These are phyloP conservation scores for Haliclystus octoradiatus DNA, from an alignment of 30 jellyfish, hydroid and myxozoan genomes.

Conservation along the genomic window DNA sequence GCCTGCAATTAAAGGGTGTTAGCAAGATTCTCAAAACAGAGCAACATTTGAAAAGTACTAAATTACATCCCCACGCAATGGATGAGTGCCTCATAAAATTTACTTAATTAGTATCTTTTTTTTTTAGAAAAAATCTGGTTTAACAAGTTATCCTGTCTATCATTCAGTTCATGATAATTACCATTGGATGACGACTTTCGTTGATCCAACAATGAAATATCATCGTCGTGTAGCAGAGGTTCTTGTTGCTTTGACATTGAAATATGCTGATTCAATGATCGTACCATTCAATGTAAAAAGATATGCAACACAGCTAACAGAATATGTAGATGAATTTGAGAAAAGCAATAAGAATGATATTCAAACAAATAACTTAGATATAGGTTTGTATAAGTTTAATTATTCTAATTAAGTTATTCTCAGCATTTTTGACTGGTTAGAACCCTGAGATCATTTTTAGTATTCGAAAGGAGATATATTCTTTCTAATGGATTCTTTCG, in stretches of 20 bases:
- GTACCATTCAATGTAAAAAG: constrained; percentile 68
- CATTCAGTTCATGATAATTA: constrained; percentile 90
- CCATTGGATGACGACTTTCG: constrained; percentile 68
- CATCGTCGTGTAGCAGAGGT: constrained; percentile 57
- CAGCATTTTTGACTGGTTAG: too few species aligned
- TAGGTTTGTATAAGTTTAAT: constrained; percentile 29
- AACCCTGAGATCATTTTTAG: too few species aligned
- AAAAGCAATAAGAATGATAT: constrained; percentile 28
- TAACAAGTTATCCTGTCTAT: constrained; percentile 57
- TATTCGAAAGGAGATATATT: too few species aligned
- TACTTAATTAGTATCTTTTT: background rate
- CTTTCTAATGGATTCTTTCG: too few species aligned
- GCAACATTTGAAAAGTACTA: too few species aligned
- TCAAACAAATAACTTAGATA: constrained; percentile 24
- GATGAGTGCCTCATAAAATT: too few species aligned
- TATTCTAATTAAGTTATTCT: background rate
- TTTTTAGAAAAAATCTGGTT: background rate
- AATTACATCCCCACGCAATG: too few species aligned
- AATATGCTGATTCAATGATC: constrained; percentile 48
- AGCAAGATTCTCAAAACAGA: too few species aligned
- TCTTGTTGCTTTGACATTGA: constrained; percentile 45
- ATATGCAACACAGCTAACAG: constrained; percentile 46
- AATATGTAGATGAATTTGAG: constrained; percentile 39
- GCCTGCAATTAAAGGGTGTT: too few species aligned
- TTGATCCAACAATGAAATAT: constrained; percentile 80